Conservation (phyloP, 2,797 vertebrate species). For the Sebastes umbrosus region DNA sequence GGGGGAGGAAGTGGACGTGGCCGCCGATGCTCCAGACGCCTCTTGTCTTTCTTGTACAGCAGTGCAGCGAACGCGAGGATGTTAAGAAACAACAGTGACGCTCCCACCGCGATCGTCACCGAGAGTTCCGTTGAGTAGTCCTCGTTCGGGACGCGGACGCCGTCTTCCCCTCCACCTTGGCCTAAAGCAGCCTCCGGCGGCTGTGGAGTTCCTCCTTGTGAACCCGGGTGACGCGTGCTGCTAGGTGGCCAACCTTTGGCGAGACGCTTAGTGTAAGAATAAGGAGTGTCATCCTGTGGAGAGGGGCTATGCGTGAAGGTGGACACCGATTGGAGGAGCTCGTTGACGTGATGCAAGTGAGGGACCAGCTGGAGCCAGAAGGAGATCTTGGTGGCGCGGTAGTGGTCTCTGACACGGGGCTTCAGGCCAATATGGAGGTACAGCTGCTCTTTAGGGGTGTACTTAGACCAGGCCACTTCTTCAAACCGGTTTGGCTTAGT, state of each 20-base stretch:
- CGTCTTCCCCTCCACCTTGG: constrained; percentile 83
- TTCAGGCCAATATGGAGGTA: constrained; percentile 97
- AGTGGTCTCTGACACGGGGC: constrained; percentile 93
- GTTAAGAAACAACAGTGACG: constrained; percentile 93
- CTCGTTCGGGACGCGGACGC: constrained; percentile 86
- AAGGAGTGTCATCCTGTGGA: constrained; percentile 93
- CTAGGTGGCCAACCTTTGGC: constrained; percentile 89
- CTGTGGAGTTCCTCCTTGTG: constrained; percentile 89
- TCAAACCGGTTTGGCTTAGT: constrained; percentile 99
- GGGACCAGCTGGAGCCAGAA: constrained; percentile 98
- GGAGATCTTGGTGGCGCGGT: constrained; percentile 96
- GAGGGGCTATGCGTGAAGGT: constrained; percentile 96
- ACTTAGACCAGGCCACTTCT: constrained; percentile 98
- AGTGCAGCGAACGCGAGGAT: constrained; percentile 94
- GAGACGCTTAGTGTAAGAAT: constrained; percentile 92
- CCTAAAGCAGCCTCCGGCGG: constrained; percentile 85
- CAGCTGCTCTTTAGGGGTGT: constrained; percentile 96
- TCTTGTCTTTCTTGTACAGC: constrained; percentile 97
- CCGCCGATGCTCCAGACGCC: constrained; percentile 91
- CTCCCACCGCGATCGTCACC: constrained; percentile 95
- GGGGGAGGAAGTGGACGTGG: constrained; percentile 85
- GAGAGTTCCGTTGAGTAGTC: constrained; percentile 96
- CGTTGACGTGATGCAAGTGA: constrained; percentile 94
- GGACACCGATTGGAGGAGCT: constrained; percentile 95
- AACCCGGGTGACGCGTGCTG: constrained; percentile 91